Percentiles rank a stretch among this genome's conserved stretches.
Evolutionary conservation across 1,140 invertebrate species (phyloP).

Genomic region (Drosophila pallidifrons): DNA sequence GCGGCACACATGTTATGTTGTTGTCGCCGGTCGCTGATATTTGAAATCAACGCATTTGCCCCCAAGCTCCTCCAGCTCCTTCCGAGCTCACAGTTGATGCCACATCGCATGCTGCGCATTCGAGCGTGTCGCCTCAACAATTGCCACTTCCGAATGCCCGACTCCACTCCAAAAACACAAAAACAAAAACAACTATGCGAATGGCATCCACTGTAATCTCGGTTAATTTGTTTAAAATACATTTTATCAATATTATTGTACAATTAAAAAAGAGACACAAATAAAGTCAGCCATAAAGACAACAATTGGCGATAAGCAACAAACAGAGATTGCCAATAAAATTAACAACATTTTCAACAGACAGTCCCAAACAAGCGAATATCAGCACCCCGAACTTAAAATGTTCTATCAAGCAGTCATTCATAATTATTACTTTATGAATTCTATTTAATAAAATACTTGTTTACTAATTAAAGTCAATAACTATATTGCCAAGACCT

Average conservation of each 20-base stretch:
- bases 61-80: background rate
- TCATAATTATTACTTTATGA: background rate
- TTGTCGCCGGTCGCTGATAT: slow-evolving; percentile 42
- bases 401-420: slow-evolving; percentile 1
- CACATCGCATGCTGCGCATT: slow-evolving; percentile 57
- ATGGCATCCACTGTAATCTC: slow-evolving; percentile 31
- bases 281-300: slow-evolving; percentile 51
- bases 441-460: too few species aligned
- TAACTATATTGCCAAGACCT: too few species aligned
- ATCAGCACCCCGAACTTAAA: slow-evolving; percentile 1
- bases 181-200: slow-evolving; percentile 31
- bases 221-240: slow-evolving; percentile 52
- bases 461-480: too few species aligned
- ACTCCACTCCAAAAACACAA: slow-evolving; percentile 25
- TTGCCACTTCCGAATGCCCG: slow-evolving; percentile 75
- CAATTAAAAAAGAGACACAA: slow-evolving; percentile 62
- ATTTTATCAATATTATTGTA: slow-evolving; percentile 67
- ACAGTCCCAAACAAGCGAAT: background rate
- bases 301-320: slow-evolving; percentile 50
- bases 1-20: slow-evolving; percentile 58
- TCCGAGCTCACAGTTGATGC: background rate
- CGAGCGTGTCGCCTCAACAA: slow-evolving; percentile 70
- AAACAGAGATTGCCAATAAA: slow-evolving; percentile 9
- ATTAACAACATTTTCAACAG: slow-evolving; percentile 12
- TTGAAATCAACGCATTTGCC: slow-evolving; percentile 38